Evolutionary conservation across 2,797 vertebrate species (phyloP), one percentile per base, ranked within the genome.

Genomic region (Gymnoscopelus braueri): DNA sequence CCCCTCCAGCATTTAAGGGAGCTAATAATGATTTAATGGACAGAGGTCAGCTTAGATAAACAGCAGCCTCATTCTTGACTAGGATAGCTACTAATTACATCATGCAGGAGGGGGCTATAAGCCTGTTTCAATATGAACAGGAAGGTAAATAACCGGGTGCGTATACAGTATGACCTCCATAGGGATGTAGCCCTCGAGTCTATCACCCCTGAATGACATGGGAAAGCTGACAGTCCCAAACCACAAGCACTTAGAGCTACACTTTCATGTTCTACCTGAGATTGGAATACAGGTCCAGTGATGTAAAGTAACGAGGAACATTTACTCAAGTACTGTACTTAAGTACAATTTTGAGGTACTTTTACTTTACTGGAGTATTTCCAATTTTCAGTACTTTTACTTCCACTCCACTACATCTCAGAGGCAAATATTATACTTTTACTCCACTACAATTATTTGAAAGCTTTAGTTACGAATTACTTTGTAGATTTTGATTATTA

Each of bases 21-120:
- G 75, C 75, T 82, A 87, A 89, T 84, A 85, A 85, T 80, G 84
- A 88, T 88, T 89, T 85, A 88, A 84, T 83, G 78, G 72, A 84
- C 72, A 50, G 71, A 63, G 77, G 79, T 72, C 7, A 59, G 82
- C 84, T 79, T 81, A 90, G 87, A 91, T 77, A 82, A 86, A 85
- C 83, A 79, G 74, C 51, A 77, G 77, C 79, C 80, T 84, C 75
- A 53, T 72, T 79, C 69, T 70, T 78, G 77, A 83, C 83, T 75
- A 53, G 77, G 74, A 84, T 84, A 84, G 86, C 87, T 78, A 83
- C 87, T 89, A 88, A 90, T 89, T 85, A 86, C 82, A 81, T 74
- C 72, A 83, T 39, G n/a, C 48, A 67, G 74, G 79, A 61, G 63
- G 74, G 67, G 75, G 81, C 70, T 19, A 19, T 73, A 70, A 70